Base-by-base conservation (phyloP, 2,113 vertebrate species). In the Pluvialis apricaria region DNA sequence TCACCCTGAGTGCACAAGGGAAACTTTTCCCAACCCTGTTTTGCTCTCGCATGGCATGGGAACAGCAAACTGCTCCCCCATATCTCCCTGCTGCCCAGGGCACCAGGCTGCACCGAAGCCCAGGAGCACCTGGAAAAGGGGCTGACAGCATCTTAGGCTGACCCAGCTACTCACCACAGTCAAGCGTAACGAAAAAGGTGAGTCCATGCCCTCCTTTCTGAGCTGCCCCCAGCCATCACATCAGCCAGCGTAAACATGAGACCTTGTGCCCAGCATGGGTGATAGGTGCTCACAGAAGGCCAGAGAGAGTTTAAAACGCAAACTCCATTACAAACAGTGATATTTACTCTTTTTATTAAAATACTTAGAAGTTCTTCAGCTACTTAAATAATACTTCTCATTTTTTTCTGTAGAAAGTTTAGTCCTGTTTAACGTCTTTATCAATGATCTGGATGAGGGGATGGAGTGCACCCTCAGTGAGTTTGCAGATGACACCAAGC, bases 221-320 rank as follows among this genome's bases (percentile, higher is more conserved):
- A 92, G 57, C 36, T 47, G 26, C 13, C 47, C 13, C 36, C 26
- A 28, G 9, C 21, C 3, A 1, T 5, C 40, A 10, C 31, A 21
- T 28, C 58, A 65, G 28, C 19, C 36, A 28, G 6, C 36, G 22
- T 3, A 24, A 62, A 6, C 17, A 19, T 1, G 6, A 51, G 44
- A n/a, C 28, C 36, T 9, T 0, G 9, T 31, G 54, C 40, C n/a
- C n/a, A 28, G 34, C 31, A 19, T 1, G 4, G 9, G 28, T 19
- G 6, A 28, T 2, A 36, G 51, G 62, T 2, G 15, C 44, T 75
- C 31, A 52, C 11, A 29, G 25, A 42, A 16, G 32, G 31, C 25
- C 51, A 32, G 25, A 55, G 7, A 8, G 15, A 65, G 36, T 26
- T 85, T 25, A 51, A 62, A 91, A 34, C 8, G 5, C 17, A 36